Evolutionary conservation across 2,888 invertebrate species (phyloP).

Genomic region (Drosophila lutescens): DNA sequence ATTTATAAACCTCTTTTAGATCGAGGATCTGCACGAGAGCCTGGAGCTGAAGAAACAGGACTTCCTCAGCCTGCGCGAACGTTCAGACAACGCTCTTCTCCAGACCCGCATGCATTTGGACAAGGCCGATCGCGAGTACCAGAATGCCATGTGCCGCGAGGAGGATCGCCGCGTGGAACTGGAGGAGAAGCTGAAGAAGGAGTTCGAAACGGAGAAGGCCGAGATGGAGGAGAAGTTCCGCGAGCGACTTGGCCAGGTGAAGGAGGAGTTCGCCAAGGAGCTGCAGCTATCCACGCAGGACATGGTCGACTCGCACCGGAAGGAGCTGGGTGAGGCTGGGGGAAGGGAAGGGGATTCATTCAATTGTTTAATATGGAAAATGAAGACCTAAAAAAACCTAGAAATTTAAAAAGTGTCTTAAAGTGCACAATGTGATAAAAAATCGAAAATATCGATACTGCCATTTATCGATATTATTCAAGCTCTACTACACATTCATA

Average conservation of each 20-base stretch:
- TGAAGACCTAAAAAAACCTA: too few relatives aligned
- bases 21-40: conserved; percentile 88
- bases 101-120: conserved; percentile 84
- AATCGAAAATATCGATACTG: too few relatives aligned
- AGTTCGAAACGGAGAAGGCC: conserved; percentile 89
- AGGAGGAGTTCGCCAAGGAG: conserved; percentile 83
- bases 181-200: conserved; percentile 82
- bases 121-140: conserved; percentile 84
- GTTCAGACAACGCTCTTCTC: conserved; percentile 86
- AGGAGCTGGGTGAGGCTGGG: conserved; percentile 87
- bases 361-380: too few relatives aligned
- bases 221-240: conserved; percentile 91
- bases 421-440: too few relatives aligned
- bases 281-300: conserved; percentile 86
- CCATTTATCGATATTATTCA: too few relatives aligned
- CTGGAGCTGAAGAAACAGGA: conserved; percentile 84
- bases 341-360: too few relatives aligned
- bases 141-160: conserved; percentile 83
- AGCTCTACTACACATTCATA: too few relatives aligned
- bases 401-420: too few relatives aligned
- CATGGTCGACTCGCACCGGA: conserved; percentile 87
- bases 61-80: conserved; percentile 84
- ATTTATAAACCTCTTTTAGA: conserved; percentile 84
- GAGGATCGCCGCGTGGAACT: conserved; percentile 82
- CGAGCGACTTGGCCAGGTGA: conserved; percentile 85